A percentile compares a stretch with the other conserved stretches of the same genome.
These are phyloP conservation scores for Oxygymnocypris stewartii DNA, from an alignment of 2,113 vertebrate species.

Conservation along the genomic window DNA sequence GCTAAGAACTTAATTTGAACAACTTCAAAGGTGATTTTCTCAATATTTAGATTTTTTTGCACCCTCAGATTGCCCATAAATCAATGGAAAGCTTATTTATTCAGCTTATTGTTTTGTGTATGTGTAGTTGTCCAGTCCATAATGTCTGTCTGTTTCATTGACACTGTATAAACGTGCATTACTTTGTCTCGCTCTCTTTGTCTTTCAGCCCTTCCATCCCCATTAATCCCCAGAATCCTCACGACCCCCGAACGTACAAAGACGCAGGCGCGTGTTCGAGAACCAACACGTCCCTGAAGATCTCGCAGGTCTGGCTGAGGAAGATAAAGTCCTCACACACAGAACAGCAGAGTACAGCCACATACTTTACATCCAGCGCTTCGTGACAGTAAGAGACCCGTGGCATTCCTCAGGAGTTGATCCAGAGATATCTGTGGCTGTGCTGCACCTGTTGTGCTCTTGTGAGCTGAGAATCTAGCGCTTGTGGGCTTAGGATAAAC, in stretches of 20 bases:
- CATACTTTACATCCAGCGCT: background rate
- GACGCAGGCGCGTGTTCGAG: slow-evolving; percentile 4
- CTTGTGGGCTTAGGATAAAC: slow-evolving; percentile 66
- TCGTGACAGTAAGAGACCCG: background rate
- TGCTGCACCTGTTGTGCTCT: slow-evolving; percentile 29
- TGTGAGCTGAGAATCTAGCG: slow-evolving; percentile 43
- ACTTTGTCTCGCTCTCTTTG: slow-evolving; percentile 47
- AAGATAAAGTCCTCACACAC: slow-evolving; percentile 33
- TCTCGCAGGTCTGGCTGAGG: slow-evolving; percentile 21
- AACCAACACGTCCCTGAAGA: slow-evolving; percentile 24
- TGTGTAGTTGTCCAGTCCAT: too few species aligned
- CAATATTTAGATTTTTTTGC: too few species aligned
- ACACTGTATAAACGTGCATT: background rate
- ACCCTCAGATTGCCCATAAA: too few species aligned
- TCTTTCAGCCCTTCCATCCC: slow-evolving; percentile 47
- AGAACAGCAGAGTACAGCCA: background rate
- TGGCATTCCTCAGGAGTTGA: background rate
- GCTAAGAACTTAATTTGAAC: too few species aligned
- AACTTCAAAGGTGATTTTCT: too few species aligned
- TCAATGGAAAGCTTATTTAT: too few species aligned
- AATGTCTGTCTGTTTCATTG: background rate
- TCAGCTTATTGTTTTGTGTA: too few species aligned
- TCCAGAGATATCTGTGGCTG: background rate
- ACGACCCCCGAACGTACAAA: slow-evolving; percentile 23
- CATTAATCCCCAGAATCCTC: slow-evolving; percentile 36